phyloP scores from a whole-genome alignment of 2,888 invertebrate species.

The Buathra laborator region DNA sequence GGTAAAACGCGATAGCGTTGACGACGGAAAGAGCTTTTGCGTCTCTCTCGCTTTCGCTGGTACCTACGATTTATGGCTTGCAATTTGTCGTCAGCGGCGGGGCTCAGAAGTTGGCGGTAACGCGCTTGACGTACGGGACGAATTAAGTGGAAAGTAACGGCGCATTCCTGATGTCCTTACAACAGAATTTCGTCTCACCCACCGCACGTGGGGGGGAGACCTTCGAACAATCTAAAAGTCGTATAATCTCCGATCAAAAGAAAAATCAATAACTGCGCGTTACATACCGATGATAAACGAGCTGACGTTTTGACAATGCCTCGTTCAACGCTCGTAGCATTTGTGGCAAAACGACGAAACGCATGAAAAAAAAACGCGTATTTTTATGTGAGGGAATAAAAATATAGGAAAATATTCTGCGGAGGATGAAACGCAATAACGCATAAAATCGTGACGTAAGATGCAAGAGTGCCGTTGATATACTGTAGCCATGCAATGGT shows the following conservation, averaged over 20 bases:
- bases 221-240: slow-evolving; percentile 46
- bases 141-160: slow-evolving; percentile 66
- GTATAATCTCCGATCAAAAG: slow-evolving; percentile 43
- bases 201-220: neutral
- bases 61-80: slow-evolving; percentile 73
- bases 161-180: slow-evolving; percentile 55
- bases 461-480: neutral
- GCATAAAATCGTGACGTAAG: slow-evolving; percentile 16
- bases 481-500: neutral
- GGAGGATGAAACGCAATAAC: slow-evolving; percentile 13
- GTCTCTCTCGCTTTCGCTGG: slow-evolving; percentile 25
- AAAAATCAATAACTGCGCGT: slow-evolving; percentile 15
- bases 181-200: slow-evolving; percentile 49
- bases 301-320: neutral
- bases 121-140: slow-evolving; percentile 69
- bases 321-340: neutral
- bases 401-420: slow-evolving; percentile 1
- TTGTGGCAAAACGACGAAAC: neutral
- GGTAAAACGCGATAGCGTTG: slow-evolving; percentile 46
- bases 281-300: neutral
- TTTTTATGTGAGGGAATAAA: neutral
- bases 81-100: slow-evolving; percentile 75
- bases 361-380: neutral
- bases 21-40: slow-evolving; percentile 5
- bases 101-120: slow-evolving; percentile 43